phyloP scores from a whole-genome alignment of 2,113 vertebrate genomes.

The Strigops habroptila region DNA sequence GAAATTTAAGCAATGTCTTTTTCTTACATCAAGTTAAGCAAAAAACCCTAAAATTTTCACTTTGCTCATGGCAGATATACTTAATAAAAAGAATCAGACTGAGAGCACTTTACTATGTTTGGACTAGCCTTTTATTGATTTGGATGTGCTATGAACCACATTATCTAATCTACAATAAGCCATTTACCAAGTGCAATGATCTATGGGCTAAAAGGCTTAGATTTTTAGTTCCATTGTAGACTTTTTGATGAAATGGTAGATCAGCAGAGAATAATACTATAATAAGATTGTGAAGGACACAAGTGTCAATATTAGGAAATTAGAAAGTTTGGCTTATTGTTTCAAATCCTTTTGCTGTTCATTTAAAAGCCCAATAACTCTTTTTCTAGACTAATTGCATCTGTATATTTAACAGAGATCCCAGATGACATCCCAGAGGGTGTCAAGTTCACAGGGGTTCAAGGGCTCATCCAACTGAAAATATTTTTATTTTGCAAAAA shows the following conservation, averaged over 20 bases:
- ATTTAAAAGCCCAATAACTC: conserved; percentile 21
- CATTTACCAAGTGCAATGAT: conserved; percentile 75
- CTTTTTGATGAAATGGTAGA: conserved; percentile 82
- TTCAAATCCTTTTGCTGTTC: conserved; percentile 58
- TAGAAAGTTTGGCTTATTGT: conserved; percentile 72
- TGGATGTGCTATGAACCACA: conserved; percentile 69
- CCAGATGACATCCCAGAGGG: background rate
- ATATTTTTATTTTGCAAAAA: background rate
- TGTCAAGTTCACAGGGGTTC: background rate
- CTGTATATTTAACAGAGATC: background rate
- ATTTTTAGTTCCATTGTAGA: conserved; percentile 60
- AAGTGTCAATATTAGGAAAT: conserved; percentile 82
- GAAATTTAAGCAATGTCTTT: background rate
- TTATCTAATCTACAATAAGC: conserved; percentile 76
- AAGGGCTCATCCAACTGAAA: conserved; percentile 2
- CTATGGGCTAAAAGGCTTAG: conserved; percentile 71
- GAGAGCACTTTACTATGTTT: conserved; percentile 50
- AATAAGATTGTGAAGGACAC: conserved; percentile 79
- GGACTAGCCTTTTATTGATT: conserved; percentile 71
- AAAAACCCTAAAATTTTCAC: conserved; percentile 13
- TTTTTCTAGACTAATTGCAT: background rate
- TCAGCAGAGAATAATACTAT: conserved; percentile 79
- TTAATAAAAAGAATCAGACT: conserved; percentile 44
- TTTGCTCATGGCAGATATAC: conserved; percentile 5
- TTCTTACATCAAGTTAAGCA: background rate